A percentile compares a stretch with the other conserved stretches of the same genome.
Evolutionary conservation across 1,140 invertebrate species (phyloP).

Genomic region (Zophobas atratus): DNA sequence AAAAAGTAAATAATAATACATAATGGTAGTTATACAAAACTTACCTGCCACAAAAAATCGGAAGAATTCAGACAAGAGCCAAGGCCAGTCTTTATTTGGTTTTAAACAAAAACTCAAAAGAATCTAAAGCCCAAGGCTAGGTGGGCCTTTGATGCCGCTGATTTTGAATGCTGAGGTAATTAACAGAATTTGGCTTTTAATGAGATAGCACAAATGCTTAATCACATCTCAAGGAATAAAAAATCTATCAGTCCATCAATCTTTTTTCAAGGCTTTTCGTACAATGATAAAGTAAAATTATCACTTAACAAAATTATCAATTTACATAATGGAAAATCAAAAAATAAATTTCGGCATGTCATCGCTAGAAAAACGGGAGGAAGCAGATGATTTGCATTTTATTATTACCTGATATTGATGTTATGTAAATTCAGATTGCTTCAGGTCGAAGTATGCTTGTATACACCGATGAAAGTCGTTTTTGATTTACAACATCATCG

Average conservation of each 20-base stretch:
- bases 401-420: conserved; percentile 4
- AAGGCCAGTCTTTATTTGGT: conserved; percentile 22
- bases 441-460: conserved; percentile 12
- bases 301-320: conserved; percentile 11
- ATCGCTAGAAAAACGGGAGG: conserved; percentile 9
- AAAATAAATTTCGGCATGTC: conserved; percentile 20
- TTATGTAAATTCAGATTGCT: conserved; percentile 14
- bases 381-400: conserved; percentile 16
- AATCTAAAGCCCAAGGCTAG: conserved; percentile 27
- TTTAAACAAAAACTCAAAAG: conserved; percentile 17
- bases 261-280: conserved; percentile 5
- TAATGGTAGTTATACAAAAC: background rate
- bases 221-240: background rate
- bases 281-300: conserved; percentile 18
- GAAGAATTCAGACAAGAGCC: conserved; percentile 1
- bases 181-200: conserved; percentile 26
- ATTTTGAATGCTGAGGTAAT: conserved; percentile 21
- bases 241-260: conserved; percentile 14
- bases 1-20: conserved; percentile 31
- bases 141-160: conserved; percentile 12
- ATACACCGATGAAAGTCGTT: background rate
- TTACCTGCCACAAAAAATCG: conserved; percentile 3
- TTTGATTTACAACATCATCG: conserved; percentile 14
- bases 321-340: conserved; percentile 18
- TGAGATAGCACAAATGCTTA: conserved; percentile 1